Percentiles rank a stretch among this genome's conserved stretches.
phyloP scores from a whole-genome alignment of 2,113 vertebrate genomes.

The Tragelaphus strepsiceros region DNA sequence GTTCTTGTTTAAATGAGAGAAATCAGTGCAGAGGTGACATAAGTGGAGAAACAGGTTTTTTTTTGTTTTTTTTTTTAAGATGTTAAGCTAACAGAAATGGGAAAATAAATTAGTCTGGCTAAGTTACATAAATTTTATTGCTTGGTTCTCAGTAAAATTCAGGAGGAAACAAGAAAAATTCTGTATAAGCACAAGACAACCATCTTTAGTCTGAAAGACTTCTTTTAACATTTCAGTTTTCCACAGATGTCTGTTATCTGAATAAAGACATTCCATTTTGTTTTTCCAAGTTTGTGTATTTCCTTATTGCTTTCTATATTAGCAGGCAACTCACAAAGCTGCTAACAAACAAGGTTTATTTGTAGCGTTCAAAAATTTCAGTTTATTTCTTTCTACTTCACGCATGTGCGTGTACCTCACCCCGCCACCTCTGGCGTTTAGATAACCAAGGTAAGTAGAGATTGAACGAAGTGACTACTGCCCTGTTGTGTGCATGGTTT shows the following conservation, averaged over 20 bases:
- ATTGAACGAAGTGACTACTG: not conserved
- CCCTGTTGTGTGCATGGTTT: not conserved
- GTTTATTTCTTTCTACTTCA: not conserved
- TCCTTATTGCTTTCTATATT: not conserved
- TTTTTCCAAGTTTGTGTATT: not conserved
- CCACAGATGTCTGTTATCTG: not conserved
- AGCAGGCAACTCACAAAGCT: not conserved
- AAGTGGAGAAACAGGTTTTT: not conserved
- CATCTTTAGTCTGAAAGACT: not conserved
- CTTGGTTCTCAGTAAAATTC: not conserved
- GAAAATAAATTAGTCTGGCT: not conserved
- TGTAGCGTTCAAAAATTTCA: not conserved
- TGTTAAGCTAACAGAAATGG: not conserved
- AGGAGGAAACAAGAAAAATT: not conserved
- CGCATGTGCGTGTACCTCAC: not conserved
- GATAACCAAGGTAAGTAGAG: not conserved
- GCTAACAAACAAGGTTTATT: not conserved
- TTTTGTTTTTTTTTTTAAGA: not conserved
- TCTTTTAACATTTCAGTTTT: not conserved
- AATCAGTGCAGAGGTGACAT: not conserved
- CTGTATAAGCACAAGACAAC: not conserved
- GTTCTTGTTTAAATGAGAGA: slow-evolving; percentile 46
- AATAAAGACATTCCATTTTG: not conserved
- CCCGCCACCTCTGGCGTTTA: not conserved
- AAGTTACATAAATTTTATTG: not conserved